Evolutionary conservation across 2,888 invertebrate genomes (phyloP).

Genomic region (Gryllus longicercus): DNA sequence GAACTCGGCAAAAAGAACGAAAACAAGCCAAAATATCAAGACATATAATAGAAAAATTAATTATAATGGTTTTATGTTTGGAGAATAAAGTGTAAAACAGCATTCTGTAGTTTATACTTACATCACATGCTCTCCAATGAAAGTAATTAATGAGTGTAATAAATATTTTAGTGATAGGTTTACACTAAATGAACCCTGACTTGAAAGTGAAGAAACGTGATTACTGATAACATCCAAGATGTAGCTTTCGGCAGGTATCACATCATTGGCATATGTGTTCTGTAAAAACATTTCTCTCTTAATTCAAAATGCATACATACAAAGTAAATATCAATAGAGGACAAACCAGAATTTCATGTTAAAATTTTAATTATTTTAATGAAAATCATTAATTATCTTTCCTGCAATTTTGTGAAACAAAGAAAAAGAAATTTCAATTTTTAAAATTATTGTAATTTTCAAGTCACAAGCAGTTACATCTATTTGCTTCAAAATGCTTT

Average conservation of each 20-base stretch:
- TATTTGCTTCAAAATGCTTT: no score
- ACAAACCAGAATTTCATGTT: no score
- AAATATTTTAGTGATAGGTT: slow-evolving; percentile 64
- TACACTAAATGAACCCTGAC: slow-evolving; percentile 56
- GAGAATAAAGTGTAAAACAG: background rate
- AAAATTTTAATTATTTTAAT: no score
- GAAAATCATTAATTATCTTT: no score
- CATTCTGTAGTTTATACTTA: slow-evolving; percentile 42
- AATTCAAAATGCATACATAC: no score
- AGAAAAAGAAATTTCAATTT: slow-evolving; percentile 18
- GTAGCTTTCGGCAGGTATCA: slow-evolving; percentile 80
- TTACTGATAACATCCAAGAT: slow-evolving; percentile 69
- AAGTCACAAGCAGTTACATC: no score
- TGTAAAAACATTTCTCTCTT: slow-evolving; percentile 43
- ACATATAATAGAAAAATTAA: no score
- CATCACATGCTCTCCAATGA: slow-evolving; percentile 60
- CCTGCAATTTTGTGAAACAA: no score
- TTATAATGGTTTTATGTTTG: no score
- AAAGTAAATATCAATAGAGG: no score
- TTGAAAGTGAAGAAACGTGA: slow-evolving; percentile 62
- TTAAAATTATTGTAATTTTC: background rate
- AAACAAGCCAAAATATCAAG: no score
- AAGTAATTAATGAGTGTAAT: slow-evolving; percentile 60
- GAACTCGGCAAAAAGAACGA: no score
- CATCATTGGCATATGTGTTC: slow-evolving; percentile 70